Conservation (phyloP, 2,888 invertebrate species). For the Melanostoma scalare region DNA sequence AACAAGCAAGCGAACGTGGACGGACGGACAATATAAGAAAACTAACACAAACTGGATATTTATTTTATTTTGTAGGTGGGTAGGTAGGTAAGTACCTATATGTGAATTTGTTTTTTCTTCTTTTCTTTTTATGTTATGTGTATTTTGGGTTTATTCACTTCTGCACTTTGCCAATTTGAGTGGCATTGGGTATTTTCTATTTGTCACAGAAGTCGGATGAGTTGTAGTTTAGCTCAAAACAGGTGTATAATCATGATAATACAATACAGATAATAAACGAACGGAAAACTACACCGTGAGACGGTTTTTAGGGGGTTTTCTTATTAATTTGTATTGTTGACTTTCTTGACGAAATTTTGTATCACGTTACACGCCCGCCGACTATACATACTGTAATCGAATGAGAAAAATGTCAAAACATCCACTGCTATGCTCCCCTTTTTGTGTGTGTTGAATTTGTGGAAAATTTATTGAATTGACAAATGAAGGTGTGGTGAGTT, state of each 20-base stretch:
- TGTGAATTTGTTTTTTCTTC: slow-evolving; percentile 10
- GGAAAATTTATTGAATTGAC: slow-evolving; percentile 5
- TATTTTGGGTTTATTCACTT: slow-evolving; percentile 30
- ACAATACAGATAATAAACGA: neutral
- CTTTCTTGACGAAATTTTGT: slow-evolving; percentile 18
- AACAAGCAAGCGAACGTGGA: slow-evolving; percentile 33
- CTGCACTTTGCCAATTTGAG: neutral
- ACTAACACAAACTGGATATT: slow-evolving; percentile 21
- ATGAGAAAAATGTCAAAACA: slow-evolving; percentile 68
- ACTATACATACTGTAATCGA: slow-evolving; percentile 68
- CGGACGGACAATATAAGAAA: slow-evolving; percentile 39
- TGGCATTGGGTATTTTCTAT: slow-evolving; percentile 3
- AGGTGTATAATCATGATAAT: neutral
- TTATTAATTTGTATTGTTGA: slow-evolving; percentile 13
- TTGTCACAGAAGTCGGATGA: neutral
- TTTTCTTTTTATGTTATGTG: slow-evolving; percentile 18
- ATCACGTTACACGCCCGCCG: slow-evolving; percentile 62
- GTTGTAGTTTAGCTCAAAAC: neutral
- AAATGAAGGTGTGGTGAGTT: slow-evolving; percentile 30
- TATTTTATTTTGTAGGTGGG: neutral
- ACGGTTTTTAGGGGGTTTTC: slow-evolving; percentile 3
- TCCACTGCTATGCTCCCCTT: slow-evolving; percentile 62
- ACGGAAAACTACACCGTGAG: neutral
- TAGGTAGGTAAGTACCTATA: neutral
- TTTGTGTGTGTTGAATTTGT: slow-evolving; percentile 46